phyloP scores from a whole-genome alignment of 2,888 invertebrate genomes.

The Agrotis exclamationis region DNA sequence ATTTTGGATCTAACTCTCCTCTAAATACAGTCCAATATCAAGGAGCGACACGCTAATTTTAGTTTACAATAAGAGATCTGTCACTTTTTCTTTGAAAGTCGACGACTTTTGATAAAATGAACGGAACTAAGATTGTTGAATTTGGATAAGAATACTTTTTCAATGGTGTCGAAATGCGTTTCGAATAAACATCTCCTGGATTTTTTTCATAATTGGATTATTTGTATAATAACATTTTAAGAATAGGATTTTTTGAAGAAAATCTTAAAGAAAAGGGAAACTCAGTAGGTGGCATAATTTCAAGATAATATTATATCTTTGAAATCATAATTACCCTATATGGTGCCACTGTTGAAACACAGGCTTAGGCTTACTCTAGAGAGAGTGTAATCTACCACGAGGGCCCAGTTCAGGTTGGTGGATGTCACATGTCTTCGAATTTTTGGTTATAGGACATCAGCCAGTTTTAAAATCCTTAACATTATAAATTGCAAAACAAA shows the following conservation, averaged over 20 bases:
- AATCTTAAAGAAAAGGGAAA: background rate
- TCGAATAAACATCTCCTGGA: background rate
- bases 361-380: too few species aligned
- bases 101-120: conserved; percentile 62
- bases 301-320: too few species aligned
- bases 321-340: too few species aligned
- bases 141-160: conserved; percentile 50
- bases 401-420: too few species aligned
- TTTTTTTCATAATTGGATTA: background rate
- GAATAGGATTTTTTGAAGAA: too few species aligned
- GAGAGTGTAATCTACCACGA: too few species aligned
- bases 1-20: background rate
- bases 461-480: too few species aligned
- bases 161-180: background rate
- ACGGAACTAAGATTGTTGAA: conserved; percentile 45
- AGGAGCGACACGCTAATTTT: conserved; percentile 1
- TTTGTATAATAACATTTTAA: background rate
- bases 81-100: conserved; percentile 66
- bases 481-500: background rate
- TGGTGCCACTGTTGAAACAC: too few species aligned
- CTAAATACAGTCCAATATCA: conserved; percentile 16
- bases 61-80: conserved; percentile 58
- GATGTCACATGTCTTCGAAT: too few species aligned
- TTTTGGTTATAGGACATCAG: too few species aligned
- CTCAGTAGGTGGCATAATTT: background rate